A percentile compares a stretch with the other conserved stretches of the same genome.
phyloP scores from a whole-genome alignment of 2,888 invertebrate species.

The Mythimna vitellina region DNA sequence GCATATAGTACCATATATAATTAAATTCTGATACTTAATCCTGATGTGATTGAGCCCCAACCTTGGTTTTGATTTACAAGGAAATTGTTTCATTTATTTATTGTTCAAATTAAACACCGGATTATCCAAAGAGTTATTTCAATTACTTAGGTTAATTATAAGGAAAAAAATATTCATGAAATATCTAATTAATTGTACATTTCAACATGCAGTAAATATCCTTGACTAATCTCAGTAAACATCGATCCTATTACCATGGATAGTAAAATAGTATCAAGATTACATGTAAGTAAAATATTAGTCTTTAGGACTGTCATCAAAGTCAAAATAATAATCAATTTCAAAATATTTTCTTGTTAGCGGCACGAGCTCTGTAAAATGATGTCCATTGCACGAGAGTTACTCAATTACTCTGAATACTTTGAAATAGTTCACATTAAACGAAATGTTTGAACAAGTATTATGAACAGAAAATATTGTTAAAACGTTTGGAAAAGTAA shows the following conservation, averaged over 20 bases:
- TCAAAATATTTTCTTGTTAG: conserved; percentile 43
- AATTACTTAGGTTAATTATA: conserved; percentile 2
- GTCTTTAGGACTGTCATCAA: conserved; percentile 9
- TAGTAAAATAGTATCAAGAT: conserved; percentile 12
- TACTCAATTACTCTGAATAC: conserved; percentile 27
- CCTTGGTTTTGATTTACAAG: conserved; percentile 66
- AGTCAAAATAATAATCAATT: conserved; percentile 42
- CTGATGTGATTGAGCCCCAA: conserved; percentile 54
- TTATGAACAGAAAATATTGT: background rate
- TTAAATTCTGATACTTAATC: conserved; percentile 71
- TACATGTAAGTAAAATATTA: background rate
- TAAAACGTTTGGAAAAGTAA: background rate
- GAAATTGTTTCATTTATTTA: conserved; percentile 64
- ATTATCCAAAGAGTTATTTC: conserved; percentile 21
- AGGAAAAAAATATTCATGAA: background rate
- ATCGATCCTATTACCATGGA: background rate
- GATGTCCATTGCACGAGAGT: conserved; percentile 31
- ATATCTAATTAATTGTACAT: background rate
- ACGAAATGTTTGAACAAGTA: conserved; percentile 29
- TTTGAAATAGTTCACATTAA: conserved; percentile 35
- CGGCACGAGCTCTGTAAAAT: conserved; percentile 24
- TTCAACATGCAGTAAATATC: background rate
- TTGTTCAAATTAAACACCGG: conserved; percentile 25
- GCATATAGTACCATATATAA: conserved; percentile 50
- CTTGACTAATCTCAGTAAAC: background rate